phyloP scores from a whole-genome alignment of 2,888 invertebrate species.

The Auanema freiburgensis region DNA sequence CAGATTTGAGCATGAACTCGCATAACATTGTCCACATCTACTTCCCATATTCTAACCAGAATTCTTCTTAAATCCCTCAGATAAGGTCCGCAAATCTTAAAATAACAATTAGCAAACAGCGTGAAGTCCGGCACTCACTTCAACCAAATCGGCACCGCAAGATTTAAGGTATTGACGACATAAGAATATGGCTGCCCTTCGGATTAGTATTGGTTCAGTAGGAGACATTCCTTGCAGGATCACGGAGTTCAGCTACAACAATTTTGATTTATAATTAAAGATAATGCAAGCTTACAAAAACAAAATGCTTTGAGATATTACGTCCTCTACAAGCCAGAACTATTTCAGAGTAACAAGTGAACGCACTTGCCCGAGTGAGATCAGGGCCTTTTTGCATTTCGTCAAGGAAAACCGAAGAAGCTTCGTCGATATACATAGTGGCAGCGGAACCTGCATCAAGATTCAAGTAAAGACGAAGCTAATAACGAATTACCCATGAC shows the following conservation, averaged over 20 bases:
- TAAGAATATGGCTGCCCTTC: slow-evolving; percentile 34
- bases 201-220: slow-evolving; percentile 25
- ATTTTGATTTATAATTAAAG: slow-evolving; percentile 22
- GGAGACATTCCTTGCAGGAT: slow-evolving; percentile 14
- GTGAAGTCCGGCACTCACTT: slow-evolving; percentile 19
- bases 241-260: slow-evolving; percentile 16
- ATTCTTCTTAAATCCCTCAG: slow-evolving; percentile 32
- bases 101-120: not conserved
- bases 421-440: too few relatives aligned
- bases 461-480: not conserved
- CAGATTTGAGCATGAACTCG: slow-evolving; percentile 55
- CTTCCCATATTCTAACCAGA: slow-evolving; percentile 29
- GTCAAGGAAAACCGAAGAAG: too few relatives aligned
- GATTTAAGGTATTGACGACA: slow-evolving; percentile 26
- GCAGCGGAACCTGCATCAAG: too few relatives aligned
- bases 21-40: slow-evolving; percentile 51
- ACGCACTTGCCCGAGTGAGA: too few relatives aligned
- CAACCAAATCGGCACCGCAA: slow-evolving; percentile 22
- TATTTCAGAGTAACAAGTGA: too few relatives aligned
- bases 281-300: not conserved
- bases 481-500: not conserved
- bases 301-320: not conserved
- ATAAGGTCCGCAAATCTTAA: slow-evolving; percentile 31
- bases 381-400: too few relatives aligned
- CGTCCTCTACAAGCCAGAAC: too few relatives aligned